Evolutionary conservation across 2,888 invertebrate species (phyloP), one percentile per base, ranked within the genome.

Genomic region (Anoplius nigerrimus): DNA sequence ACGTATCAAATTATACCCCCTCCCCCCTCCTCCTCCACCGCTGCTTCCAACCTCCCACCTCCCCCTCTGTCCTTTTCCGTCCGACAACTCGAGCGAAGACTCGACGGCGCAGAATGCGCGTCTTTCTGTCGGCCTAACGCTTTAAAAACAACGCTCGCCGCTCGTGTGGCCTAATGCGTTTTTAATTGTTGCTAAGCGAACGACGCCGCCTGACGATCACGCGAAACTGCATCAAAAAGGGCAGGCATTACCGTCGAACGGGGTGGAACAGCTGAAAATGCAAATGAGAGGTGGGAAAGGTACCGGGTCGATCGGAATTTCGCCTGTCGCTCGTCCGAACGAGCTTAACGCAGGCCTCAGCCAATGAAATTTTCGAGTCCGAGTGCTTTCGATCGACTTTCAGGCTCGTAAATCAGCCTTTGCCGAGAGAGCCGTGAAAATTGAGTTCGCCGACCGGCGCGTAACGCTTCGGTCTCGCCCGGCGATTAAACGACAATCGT

Each of bases 1-100:
- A 83, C 75, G 83, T 85, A 87, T 87, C 82, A 85, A 84, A 84
- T 84, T 84, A 84, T 78, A 81, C 71, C 69, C 77, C 68, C 69
- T 16, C 59, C 60, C 76, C 61, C 57, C 69, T 20, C 52, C 56
- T 63, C 62, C 66, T 48, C 62, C 64, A n/a, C n/a, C n/a, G n/a
- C 43, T 46, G 48, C 46, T 51, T 52, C 24, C 63, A n/a, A n/a
- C n/a, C n/a, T n/a, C n/a, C n/a, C n/a, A n/a, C n/a, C n/a, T n/a
- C n/a, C n/a, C n/a, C 20, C 64, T 48, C 45, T 34, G 34, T 34
- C 34, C 34, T 34, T 51, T 11, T 20, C 53, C 24, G 20, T 13
- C 20, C 18, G 4, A 34, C 34, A 34, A 6, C 24, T 24, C 24
- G 24, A n/a, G n/a, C 24, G 3, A 24, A 6, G 6, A 34, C 11